Conservation (phyloP, 2,888 invertebrate species). For the Pristionchus maxplancki region DNA sequence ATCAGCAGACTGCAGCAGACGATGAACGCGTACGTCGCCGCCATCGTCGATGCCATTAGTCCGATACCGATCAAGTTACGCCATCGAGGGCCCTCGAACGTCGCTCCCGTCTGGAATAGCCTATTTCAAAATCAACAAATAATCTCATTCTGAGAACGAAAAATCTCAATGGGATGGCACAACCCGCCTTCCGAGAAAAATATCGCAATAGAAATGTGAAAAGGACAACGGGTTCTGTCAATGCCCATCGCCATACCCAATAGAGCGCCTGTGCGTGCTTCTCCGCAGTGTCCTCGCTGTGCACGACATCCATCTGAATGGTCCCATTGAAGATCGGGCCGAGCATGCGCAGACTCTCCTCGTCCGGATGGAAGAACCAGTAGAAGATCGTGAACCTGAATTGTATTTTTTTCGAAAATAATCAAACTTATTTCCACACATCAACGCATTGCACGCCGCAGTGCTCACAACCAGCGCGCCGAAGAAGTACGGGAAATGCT, state of each 20-base stretch:
- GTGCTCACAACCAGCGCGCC: not conserved
- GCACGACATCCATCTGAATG: not conserved
- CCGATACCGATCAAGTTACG: not conserved
- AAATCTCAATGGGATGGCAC: no score
- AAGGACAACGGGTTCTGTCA: not conserved
- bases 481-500: not conserved
- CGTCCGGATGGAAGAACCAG: slow-evolving; percentile 29
- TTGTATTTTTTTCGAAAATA: not conserved
- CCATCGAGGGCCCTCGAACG: not conserved
- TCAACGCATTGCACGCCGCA: not conserved
- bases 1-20: not conserved
- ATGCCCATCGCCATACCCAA: not conserved
- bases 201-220: no score
- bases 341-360: not conserved
- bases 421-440: not conserved
- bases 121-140: not conserved
- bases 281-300: not conserved
- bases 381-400: slow-evolving; percentile 3
- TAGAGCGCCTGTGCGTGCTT: slow-evolving; percentile 1
- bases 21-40: not conserved
- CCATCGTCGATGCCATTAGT: not conserved
- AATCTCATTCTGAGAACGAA: no score
- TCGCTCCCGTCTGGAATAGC: not conserved
- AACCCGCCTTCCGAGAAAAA: no score
- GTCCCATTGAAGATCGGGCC: not conserved